Evolutionary conservation across 2,888 invertebrate genomes (phyloP), one percentile per base, ranked within the genome.

Genomic region (Thymelicus acteon): DNA sequence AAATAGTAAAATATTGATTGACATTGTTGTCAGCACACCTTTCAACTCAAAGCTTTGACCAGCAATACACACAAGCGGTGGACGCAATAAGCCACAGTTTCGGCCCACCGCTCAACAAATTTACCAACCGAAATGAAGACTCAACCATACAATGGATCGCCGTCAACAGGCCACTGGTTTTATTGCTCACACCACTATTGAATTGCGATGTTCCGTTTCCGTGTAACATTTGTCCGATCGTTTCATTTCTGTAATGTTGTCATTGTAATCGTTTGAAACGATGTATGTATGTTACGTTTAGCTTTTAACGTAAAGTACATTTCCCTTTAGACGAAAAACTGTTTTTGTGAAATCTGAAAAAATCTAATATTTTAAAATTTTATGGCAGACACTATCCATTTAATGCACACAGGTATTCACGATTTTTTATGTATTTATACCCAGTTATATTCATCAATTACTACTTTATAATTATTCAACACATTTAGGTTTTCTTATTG

Each of bases 111-210:
- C 85, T 89, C 88, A 83, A 89, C 92, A 92, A 91, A 92, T 92
- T 92, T 90, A 84, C 91, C 87, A 85, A 88, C 86, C 84, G 89
- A 87, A 91, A 92, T 91, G 89, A 92, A 92, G 90, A 89, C 86
- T 85, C 87, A 74, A 83, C 86, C 84, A 84, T 85, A 83, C 80
- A 64, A 64, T 64, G 83, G 79, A 82, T 81, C 80, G 87, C 82
- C 89, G 90, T 90, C 90, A 89, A 89, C 89, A 88, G 82, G 82
- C 86, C 85, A 87, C 86, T 75, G 77, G 87, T 90, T 90, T 91
- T 91, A 92, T 90, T 92, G 87, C 87, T 81, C 80, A 44, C 86
- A 79, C 82, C 79, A 80, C 85, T 88, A 90, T 91, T 89, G 90
- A 88, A 88, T 89, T 87, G 84, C 83, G 76, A 82, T 81, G 83